Evolutionary conservation across 2,797 vertebrate genomes (phyloP).

Genomic region (Propithecus perrieri): DNA sequence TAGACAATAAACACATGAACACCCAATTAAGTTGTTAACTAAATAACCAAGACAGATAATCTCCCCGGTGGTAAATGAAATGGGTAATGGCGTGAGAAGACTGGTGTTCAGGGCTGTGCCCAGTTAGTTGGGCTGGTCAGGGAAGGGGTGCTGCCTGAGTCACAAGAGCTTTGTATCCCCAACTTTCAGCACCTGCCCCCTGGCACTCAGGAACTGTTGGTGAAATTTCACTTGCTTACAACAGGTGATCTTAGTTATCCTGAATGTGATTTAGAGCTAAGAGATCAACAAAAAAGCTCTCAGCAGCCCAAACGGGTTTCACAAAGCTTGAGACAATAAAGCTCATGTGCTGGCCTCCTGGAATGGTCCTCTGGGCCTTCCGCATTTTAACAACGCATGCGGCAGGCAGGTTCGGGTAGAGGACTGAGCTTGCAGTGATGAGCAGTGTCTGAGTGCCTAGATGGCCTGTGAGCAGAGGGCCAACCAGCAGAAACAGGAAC

Average conservation of each 20-base stretch:
- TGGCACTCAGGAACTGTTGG: not conserved
- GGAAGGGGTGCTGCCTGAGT: not conserved
- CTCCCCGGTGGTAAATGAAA: not conserved
- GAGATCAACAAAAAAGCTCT: not conserved
- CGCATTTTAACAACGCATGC: fast-evolving
- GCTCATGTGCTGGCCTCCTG: not conserved
- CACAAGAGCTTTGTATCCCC: not conserved
- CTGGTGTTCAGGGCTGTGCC: fast-evolving
- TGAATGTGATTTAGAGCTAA: not conserved
- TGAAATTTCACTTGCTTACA: not conserved
- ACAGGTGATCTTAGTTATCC: not conserved
- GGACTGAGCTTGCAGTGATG: not conserved
- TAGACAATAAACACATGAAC: not conserved
- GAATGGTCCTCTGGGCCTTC: not conserved
- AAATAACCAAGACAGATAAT: too few species aligned
- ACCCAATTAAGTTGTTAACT: not conserved
- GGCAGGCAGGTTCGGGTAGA: not conserved
- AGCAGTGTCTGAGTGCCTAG: fast-evolving
- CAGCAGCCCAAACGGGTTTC: not conserved
- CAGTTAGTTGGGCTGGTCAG: not conserved
- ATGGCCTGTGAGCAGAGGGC: not conserved
- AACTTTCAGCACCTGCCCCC: not conserved
- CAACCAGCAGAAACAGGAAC: not conserved
- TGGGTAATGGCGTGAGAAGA: not conserved
- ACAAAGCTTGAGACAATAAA: not conserved